Conservation (phyloP, 2,888 invertebrate species). For the Drymonia ruficornis region DNA sequence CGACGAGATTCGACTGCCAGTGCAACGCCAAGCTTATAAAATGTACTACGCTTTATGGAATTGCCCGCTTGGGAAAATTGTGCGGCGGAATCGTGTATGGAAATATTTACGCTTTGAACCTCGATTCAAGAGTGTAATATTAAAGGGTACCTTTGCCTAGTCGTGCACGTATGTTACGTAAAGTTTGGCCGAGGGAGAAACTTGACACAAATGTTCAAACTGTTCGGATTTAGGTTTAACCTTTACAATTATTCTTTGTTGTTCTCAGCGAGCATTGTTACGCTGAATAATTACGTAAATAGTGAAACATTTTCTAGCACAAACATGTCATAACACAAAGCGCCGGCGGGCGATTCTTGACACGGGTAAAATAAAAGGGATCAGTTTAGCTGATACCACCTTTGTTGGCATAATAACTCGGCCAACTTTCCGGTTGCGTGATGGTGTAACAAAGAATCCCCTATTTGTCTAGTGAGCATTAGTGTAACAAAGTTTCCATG, state of each 20-base stretch:
- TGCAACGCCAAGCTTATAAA: slow-evolving; percentile 52
- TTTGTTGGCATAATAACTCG: slow-evolving; percentile 44
- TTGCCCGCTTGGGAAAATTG: slow-evolving; percentile 53
- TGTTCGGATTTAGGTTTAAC: background rate
- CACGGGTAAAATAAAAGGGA: slow-evolving; percentile 36
- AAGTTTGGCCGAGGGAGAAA: background rate
- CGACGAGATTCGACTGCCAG: slow-evolving; percentile 38
- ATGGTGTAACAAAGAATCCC: slow-evolving; percentile 53
- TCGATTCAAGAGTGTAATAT: slow-evolving; percentile 48
- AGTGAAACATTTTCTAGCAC: slow-evolving; percentile 16
- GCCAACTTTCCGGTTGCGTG: slow-evolving; percentile 56
- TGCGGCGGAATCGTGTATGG: slow-evolving; percentile 52
- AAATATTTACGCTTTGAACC: slow-evolving; percentile 56
- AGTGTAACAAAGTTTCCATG: slow-evolving; percentile 41
- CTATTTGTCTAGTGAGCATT: slow-evolving; percentile 55
- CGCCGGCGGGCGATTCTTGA: slow-evolving; percentile 28
- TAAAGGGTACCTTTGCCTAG: slow-evolving; percentile 47
- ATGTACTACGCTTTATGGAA: slow-evolving; percentile 56
- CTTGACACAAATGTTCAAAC: background rate
- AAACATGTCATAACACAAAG: slow-evolving; percentile 30
- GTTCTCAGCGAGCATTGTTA: background rate
- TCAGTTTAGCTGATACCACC: slow-evolving; percentile 34
- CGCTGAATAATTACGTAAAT: background rate
- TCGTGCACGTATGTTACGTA: slow-evolving; percentile 34
- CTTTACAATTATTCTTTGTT: too few species aligned